A percentile compares a stretch with the other conserved stretches of the same genome.
phyloP scores from a whole-genome alignment of 2,888 invertebrate genomes.

The Phlogophora meticulosa region DNA sequence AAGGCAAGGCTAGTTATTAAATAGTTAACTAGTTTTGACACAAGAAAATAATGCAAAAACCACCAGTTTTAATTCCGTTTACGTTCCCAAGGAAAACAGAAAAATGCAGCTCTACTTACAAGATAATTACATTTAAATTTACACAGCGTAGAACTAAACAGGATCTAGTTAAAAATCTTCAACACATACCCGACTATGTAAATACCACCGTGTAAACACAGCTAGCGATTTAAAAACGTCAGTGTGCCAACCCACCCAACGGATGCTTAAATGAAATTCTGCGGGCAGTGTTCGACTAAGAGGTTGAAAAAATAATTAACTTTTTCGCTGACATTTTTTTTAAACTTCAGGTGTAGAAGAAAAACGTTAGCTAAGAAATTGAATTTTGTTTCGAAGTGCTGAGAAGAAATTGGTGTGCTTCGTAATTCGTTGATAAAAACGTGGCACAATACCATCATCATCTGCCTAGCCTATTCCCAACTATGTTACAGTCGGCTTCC shows the following conservation, averaged over 20 bases:
- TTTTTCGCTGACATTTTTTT: constrained; percentile 48
- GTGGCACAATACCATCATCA: neutral
- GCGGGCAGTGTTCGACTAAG: constrained; percentile 53
- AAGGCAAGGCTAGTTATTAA: too few species aligned
- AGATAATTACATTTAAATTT: constrained; percentile 13
- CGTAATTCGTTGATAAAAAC: neutral
- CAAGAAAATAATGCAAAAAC: neutral
- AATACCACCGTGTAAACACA: constrained; percentile 32
- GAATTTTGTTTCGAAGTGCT: constrained; percentile 7
- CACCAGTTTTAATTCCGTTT: neutral
- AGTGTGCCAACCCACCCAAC: constrained; percentile 49
- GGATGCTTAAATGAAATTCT: constrained; percentile 70
- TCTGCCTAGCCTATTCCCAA: too few species aligned
- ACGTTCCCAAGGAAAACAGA: neutral
- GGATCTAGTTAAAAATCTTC: constrained; percentile 31
- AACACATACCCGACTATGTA: constrained; percentile 10
- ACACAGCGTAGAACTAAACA: constrained; percentile 11
- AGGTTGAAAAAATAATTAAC: constrained; percentile 60
- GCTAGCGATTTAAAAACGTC: constrained; percentile 67
- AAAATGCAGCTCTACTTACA: neutral
- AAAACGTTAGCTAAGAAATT: constrained; percentile 26
- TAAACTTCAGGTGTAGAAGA: constrained; percentile 21
- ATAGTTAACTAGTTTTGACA: neutral
- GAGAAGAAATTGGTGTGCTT: neutral
- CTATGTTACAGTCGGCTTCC: too few species aligned